Evolutionary conservation across 2,113 vertebrate genomes (phyloP), one percentile per base, ranked within the genome.

Genomic region (Maccullochella peelii): DNA sequence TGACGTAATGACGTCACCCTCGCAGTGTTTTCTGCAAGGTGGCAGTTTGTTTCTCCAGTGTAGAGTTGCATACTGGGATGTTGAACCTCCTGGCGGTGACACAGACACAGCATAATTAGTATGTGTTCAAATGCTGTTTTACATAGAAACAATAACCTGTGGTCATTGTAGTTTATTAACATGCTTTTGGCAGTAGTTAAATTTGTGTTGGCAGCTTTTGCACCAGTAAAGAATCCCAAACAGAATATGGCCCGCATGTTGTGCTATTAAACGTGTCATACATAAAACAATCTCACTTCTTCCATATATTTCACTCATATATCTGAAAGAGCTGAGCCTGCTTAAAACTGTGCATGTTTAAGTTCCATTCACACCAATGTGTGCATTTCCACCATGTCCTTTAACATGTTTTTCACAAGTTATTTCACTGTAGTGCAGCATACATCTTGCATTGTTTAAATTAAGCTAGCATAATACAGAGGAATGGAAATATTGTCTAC

Each of bases 291-390:
- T 66, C n/a, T 54, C 4, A 66, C 20, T 14, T 73, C 59, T 44
- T 25, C 15, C 9, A 15, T 11, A 20, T 50, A 30, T 68, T 69
- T 50, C 21, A 74, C n/a, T n/a, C 20, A 11, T 30, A 11, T 30
- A 5, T 14, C 27, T 38, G 30, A 33, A 2, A 33, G 33, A 74
- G 38, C 49, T 83, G 25, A 74, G 18, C 33, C 61, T 59, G 9
- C 15, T 67, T 36, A 76, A 44, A 72, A 66, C 14, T 11, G 21
- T 52, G 67, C 61, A 50, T 77, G 20, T 77, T 58, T 57, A 83
- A 27, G 9, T 47, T 72, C 47, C 66, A 80, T 40, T 80, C 23
- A 80, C 50, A 83, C 66, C 58, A 44, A 4, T 5, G 2, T 42
- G 33, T 70, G 15, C 6, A 63, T 49, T 71, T 38, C 25, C 25